phyloP scores from a whole-genome alignment of 2,113 vertebrate genomes.

The Deroptyus accipitrinus region DNA sequence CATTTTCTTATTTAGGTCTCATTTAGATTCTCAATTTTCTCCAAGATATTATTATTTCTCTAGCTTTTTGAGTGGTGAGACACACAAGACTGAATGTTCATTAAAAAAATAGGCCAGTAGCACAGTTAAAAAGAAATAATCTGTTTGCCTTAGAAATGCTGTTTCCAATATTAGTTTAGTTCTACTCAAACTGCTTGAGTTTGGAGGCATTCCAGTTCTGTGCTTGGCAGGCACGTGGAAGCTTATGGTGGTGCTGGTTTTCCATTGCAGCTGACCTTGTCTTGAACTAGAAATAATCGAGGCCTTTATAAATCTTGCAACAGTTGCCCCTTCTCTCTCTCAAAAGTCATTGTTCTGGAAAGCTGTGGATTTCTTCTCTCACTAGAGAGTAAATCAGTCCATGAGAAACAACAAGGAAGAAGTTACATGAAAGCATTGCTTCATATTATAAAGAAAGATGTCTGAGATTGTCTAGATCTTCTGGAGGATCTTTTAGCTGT shows the following conservation, averaged over 20 bases:
- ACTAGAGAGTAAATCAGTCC: not conserved
- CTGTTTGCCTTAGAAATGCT: not conserved
- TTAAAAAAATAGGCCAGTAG: not conserved
- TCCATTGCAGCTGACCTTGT: constrained; percentile 20
- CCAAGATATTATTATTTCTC: not conserved
- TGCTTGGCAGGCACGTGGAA: not conserved
- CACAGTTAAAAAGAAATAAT: not conserved
- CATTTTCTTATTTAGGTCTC: not conserved
- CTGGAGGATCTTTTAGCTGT: not conserved
- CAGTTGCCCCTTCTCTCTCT: not conserved
- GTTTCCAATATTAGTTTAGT: not conserved
- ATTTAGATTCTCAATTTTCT: not conserved
- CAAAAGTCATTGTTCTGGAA: not conserved
- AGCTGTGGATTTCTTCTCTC: not conserved
- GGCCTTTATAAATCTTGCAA: not conserved
- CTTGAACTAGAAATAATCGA: constrained; percentile 24
- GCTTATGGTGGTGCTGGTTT: not conserved
- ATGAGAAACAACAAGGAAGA: not conserved
- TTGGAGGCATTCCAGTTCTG: not conserved
- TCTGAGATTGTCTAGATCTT: not conserved
- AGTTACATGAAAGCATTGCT: not conserved
- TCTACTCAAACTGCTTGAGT: not conserved
- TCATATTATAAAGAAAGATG: not conserved
- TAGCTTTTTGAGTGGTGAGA: not conserved
- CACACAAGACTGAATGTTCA: not conserved